Percentiles rank a stretch among this genome's conserved stretches.
Conservation (phyloP, 2,888 invertebrate genomes). For the Fragum fragum region DNA sequence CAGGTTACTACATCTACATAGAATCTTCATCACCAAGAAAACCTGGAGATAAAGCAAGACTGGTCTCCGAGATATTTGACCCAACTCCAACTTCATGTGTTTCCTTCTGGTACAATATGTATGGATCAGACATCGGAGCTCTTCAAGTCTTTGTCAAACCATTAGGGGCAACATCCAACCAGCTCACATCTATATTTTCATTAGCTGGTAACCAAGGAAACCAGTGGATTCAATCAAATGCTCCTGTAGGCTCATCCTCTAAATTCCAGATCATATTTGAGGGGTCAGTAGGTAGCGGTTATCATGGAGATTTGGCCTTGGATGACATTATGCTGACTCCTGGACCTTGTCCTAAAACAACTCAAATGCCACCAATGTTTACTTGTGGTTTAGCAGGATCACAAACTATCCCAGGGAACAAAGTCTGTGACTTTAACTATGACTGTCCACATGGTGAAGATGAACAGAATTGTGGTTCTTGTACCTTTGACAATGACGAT, state of each 20-base stretch:
- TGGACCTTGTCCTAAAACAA: conserved; percentile 71
- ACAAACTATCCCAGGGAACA: conserved; percentile 46
- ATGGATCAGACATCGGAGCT: conserved; percentile 72
- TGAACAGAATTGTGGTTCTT: conserved; percentile 81
- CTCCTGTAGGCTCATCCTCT: conserved; percentile 63
- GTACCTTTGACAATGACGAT: conserved; percentile 73
- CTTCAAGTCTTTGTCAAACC: conserved; percentile 72
- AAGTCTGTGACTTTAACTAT: conserved; percentile 80
- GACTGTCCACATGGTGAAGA: conserved; percentile 79
- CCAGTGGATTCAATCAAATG: conserved; percentile 75
- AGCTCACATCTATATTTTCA: conserved; percentile 41
- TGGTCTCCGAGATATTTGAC: conserved; percentile 77
- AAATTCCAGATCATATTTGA: conserved; percentile 75
- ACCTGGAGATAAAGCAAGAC: conserved; percentile 89
- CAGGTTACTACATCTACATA: conserved; percentile 88
- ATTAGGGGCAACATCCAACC: conserved; percentile 19
- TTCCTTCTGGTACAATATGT: conserved; percentile 81
- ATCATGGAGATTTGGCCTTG: conserved; percentile 78
- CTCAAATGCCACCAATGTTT: conserved; percentile 58
- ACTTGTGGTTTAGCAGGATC: conserved; percentile 60
- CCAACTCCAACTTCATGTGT: conserved; percentile 68
- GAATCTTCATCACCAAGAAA: conserved; percentile 89
- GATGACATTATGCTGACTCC: conserved; percentile 76
- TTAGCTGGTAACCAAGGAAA: conserved; percentile 71
- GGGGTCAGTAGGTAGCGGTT: conserved; percentile 73